Conservation (phyloP, 2,888 invertebrate genomes). For the Steromphala cineraria region DNA sequence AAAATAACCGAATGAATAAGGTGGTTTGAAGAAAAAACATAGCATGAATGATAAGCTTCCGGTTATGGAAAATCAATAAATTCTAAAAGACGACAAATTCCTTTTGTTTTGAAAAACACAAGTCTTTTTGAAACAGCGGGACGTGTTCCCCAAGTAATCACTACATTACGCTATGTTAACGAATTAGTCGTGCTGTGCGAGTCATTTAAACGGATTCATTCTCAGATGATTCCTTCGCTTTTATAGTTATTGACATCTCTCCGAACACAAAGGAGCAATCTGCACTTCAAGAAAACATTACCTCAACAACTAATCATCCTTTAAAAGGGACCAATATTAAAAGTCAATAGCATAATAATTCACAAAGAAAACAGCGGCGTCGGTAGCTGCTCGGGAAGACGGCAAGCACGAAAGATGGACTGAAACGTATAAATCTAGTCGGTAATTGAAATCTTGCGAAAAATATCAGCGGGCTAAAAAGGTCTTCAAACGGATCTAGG, state of each 20-base stretch:
- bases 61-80: too few relatives aligned
- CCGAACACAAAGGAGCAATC: background rate
- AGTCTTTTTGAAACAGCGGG: too few relatives aligned
- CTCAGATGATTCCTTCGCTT: background rate
- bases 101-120: too few relatives aligned
- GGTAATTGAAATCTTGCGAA: conserved; percentile 21
- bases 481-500: conserved; percentile 10
- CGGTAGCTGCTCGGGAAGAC: background rate
- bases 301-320: conserved; percentile 14
- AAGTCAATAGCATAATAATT: conserved; percentile 20
- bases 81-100: too few relatives aligned
- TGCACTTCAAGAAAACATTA: background rate
- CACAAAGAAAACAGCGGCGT: conserved; percentile 12
- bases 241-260: background rate
- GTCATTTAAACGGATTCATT: too few relatives aligned
- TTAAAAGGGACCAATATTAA: conserved; percentile 19
- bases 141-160: too few relatives aligned
- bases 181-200: too few relatives aligned
- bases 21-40: too few relatives aligned
- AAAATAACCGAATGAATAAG: too few relatives aligned
- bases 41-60: too few relatives aligned
- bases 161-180: too few relatives aligned
- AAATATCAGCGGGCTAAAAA: conserved; percentile 19
- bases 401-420: background rate
- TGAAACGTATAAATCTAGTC: conserved; percentile 1